Base-by-base conservation (phyloP, 2,797 vertebrate genomes). In the Danio choprae region DNA sequence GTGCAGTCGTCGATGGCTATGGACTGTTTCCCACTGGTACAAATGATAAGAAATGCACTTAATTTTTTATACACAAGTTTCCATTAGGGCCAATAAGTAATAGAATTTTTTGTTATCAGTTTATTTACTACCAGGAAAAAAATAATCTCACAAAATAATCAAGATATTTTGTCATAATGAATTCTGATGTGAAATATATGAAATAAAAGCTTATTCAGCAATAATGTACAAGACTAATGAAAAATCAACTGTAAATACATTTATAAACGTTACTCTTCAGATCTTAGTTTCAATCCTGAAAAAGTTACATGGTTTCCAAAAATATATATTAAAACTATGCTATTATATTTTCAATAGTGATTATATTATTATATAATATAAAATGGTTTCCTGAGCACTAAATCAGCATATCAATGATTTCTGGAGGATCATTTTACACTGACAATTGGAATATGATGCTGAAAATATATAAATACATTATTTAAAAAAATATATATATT, bases 21-120 rank as follows among this genome's bases (percentile, higher is more conserved):
- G 74, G 94, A 99, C 94, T 99, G 98, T 91, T 99, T 99, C 86
- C 98, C 97, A 0, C 97, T 99, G 87, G 79, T 83, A 89, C 48
- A 83, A 38, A 44, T 40, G 65, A 63, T 36, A 71, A 29, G 18
- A 73, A 44, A 73, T 4, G 6, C 41, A n/a, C n/a, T n/a, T n/a
- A n/a, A n/a, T 43, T 18, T 3, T 46, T 29, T 4, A 48, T 29
- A 13, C 12, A 1, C 9, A 6, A 13, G 29, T 20, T 64, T 63
- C 18, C 1, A 43, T 4, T 5, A 22, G 15, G 12, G 18, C 7
- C 43, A 50, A 36, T 29, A 50, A n/a, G 7, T 0, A 0, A 67
- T 15, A 48, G 11, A 5, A 22, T 22, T 7, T n/a, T n/a, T 29
- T 29, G n/a, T n/a, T 29, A 29, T 29, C 29, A 29, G 29, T 29